Percentiles rank a stretch among this genome's conserved stretches.
These are phyloP conservation scores for Philaenus spumarius DNA, from an alignment of 1,140 invertebrate species.

Conservation along the genomic window DNA sequence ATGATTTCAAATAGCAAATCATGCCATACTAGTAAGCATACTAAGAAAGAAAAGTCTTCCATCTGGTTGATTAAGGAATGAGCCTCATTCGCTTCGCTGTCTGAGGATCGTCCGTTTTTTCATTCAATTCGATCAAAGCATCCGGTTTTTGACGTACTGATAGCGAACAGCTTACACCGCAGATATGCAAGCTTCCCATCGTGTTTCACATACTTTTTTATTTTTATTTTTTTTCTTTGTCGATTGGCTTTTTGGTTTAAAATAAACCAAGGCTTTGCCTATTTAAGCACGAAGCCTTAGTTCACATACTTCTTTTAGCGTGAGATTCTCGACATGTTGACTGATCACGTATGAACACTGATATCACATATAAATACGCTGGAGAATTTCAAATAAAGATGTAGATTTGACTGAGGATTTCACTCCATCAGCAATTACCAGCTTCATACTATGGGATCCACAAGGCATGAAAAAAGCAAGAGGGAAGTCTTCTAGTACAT, in stretches of 20 bases:
- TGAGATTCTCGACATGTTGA: too few species aligned
- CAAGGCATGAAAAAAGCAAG: too few species aligned
- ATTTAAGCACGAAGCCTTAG: background rate
- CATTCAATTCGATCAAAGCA: too few species aligned
- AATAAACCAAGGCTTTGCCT: too few species aligned
- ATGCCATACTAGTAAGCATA: too few species aligned
- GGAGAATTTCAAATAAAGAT: too few species aligned
- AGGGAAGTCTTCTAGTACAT: too few species aligned
- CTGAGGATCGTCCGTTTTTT: too few species aligned
- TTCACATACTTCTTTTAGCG: too few species aligned
- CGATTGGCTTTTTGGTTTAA: too few species aligned
- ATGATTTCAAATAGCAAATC: background rate
- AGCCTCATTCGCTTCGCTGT: background rate
- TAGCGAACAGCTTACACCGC: background rate
- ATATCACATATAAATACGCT: background rate
- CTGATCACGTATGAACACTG: background rate
- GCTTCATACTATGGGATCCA: conserved; percentile 22
- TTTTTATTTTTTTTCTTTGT: too few species aligned
- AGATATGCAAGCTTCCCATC: conserved; percentile 3
- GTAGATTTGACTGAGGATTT: conserved; percentile 8
- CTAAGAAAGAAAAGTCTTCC: too few species aligned
- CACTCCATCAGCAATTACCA: conserved; percentile 18
- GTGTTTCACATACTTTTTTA: conserved; percentile 3
- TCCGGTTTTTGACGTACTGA: background rate
- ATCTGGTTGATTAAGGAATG: background rate